Conservation (phyloP, 2,113 vertebrate species). For the Mus spicilegus region DNA sequence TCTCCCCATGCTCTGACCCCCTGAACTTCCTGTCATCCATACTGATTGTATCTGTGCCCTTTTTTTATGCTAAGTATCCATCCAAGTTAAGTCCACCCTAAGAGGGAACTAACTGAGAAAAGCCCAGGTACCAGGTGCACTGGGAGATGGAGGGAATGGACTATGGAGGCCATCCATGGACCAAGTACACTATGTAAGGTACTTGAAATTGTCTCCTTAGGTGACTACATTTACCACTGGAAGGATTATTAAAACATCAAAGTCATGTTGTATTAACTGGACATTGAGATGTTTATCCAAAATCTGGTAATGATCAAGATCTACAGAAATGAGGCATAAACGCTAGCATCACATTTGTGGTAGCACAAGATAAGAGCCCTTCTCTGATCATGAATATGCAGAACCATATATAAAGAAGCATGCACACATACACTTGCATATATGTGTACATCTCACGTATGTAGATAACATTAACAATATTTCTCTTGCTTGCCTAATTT, state of each 20-base stretch:
- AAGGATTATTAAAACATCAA: not conserved
- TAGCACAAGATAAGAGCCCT: not conserved
- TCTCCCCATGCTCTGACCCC: not conserved
- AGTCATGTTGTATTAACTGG: not conserved
- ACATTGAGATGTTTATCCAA: not conserved
- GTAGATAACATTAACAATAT: not conserved
- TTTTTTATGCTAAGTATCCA: not conserved
- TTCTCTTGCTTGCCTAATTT: not conserved
- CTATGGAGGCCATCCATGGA: not conserved
- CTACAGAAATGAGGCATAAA: conserved; percentile 22
- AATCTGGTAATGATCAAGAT: conserved; percentile 39
- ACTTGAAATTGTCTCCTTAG: not conserved
- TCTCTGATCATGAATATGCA: not conserved
- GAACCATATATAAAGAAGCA: not conserved
- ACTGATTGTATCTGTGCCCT: not conserved
- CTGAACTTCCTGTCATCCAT: not conserved
- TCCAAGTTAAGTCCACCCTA: not conserved
- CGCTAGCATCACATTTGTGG: not conserved
- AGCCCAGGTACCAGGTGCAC: not conserved
- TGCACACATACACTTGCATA: not conserved
- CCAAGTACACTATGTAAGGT: not conserved
- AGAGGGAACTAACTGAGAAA: not conserved
- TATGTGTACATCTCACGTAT: not conserved
- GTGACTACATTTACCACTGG: not conserved
- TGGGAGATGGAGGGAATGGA: not conserved